Evolutionary conservation across 1,140 invertebrate genomes (phyloP), one percentile per base, ranked within the genome.

Genomic region (Pseudomyrmex dendroicus): DNA sequence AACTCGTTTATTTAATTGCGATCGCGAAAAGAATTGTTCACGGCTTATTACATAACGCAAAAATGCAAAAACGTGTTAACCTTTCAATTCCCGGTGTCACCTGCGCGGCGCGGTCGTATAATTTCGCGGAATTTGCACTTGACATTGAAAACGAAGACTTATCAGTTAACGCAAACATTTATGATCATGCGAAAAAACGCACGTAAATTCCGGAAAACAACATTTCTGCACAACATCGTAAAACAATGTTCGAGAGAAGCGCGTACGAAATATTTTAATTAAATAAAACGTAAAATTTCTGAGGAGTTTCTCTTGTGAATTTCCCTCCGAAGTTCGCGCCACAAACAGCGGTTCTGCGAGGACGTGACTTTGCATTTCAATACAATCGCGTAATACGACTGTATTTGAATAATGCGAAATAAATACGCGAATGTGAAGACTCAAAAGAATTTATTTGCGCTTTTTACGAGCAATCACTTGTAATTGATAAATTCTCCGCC

Each of bases 1-100:
- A 44, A n/a, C 9, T 46, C 46, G 35, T 35, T 73, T 44, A 10
- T 83, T 85, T 68, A 61, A 62, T 46, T 62, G 62, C 57, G 57
- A 61, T 50, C 4, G 13, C 22, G 20, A 48, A 61, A 73, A 73
- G 10, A 2, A 13, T 13, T n/a, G n/a, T 5, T 35, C 15, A 3
- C 54, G 2, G 15, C 15, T 61, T 15, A 15, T 48, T 62, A 61
- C 17, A 2, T 48, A 5, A 73, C 17, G 17, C 57, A 46, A 13
- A 20, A 61, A 73, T 62, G 20, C 17, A 13, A 63, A 35, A 22
- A 44, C 2, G 12, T 44, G n/a, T 72, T 57, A 17, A 22, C 68
- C 52, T 35, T 73, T 73, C 25, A 17, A 46, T 73, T 56, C 3
- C 50, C 8, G 35, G 22, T 35, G 8, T 73, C 35, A 59, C n/a